A percentile compares a stretch with the other conserved stretches of the same genome.
phyloP scores from a whole-genome alignment of 2,797 vertebrate species.

The Psittacula echo region DNA sequence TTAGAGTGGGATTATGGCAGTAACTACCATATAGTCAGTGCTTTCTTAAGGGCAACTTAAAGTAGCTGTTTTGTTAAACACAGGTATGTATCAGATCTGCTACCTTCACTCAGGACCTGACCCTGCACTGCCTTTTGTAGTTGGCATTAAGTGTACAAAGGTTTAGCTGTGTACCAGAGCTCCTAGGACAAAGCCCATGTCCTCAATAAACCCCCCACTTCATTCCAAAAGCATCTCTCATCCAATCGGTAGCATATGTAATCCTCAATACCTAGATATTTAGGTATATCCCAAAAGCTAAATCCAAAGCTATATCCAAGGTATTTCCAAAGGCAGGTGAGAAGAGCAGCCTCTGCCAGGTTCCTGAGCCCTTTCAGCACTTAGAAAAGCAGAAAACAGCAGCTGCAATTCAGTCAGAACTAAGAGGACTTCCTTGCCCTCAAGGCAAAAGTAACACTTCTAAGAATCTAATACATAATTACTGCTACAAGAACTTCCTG shows the following conservation, averaged over 20 bases:
- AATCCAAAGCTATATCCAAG: not conserved
- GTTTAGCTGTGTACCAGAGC: too few species aligned
- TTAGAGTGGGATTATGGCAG: not conserved
- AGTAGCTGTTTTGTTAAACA: not conserved
- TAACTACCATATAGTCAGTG: not conserved
- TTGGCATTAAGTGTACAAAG: not conserved
- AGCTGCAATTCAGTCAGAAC: not conserved
- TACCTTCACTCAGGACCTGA: not conserved
- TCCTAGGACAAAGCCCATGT: not conserved
- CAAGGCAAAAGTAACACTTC: not conserved
- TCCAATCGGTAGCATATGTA: rapidly evolving
- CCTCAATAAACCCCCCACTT: not conserved
- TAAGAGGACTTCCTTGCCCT: not conserved
- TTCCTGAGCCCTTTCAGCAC: not conserved
- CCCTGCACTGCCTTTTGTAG: not conserved
- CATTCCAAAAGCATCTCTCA: not conserved
- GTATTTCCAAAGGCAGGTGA: not conserved
- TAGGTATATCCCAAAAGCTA: not conserved
- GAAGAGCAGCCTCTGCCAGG: not conserved
- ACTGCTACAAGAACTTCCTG: not conserved
- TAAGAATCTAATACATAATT: not conserved
- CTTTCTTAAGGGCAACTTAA: not conserved
- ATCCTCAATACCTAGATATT: not conserved
- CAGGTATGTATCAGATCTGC: not conserved
- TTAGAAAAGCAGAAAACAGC: not conserved